Base-by-base conservation (phyloP, 2,797 vertebrate genomes). In the Capromys pilorides region DNA sequence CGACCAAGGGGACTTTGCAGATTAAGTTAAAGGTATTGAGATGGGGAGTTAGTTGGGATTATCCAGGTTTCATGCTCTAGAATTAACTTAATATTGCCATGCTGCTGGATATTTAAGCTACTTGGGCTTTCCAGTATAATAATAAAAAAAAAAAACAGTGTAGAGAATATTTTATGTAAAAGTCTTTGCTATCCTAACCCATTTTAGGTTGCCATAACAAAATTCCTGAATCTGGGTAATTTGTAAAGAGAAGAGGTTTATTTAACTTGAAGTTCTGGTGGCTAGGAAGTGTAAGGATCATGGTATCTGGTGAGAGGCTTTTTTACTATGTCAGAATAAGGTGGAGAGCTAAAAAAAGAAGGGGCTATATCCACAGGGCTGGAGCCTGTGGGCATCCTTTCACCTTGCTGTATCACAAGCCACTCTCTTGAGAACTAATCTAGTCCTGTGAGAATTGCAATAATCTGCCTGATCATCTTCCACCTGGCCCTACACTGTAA, bases 91-190 rank as follows among this genome's bases (percentile, higher is more conserved):
- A 62, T 39, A 1, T 54, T 94, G 33, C 57, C n/a, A 33, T 66
- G 5, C 80, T 81, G 51, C 28, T 84, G 75, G 86, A 22, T 26
- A 69, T 62, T 83, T 92, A 88, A 93, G 2, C 13, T 93, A 6
- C 83, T 89, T 82, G 77, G 14, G 28, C 22, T 86, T 91, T 89
- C n/a, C 14, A 90, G 57, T 73, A 39, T 41, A 94, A 86, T 62
- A 26, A n/a, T n/a, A n/a, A n/a, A n/a, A n/a, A n/a, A n/a, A 83
- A 26, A 91, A 75, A 81, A 85, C 7, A 93, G 39, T 89, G 57
- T 24, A 85, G 22, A 69, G 22, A 90, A 86, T 84, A 84, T 86
- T 86, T 93, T 89, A 26, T 86, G 26, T 41, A 80, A 79, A 89
- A 80, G 59, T 77, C 7, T 73, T 93, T 81, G 61, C 77, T 73